Evolutionary conservation across 1,140 invertebrate genomes (phyloP).

Genomic region (Rhagoletis pomonella): DNA sequence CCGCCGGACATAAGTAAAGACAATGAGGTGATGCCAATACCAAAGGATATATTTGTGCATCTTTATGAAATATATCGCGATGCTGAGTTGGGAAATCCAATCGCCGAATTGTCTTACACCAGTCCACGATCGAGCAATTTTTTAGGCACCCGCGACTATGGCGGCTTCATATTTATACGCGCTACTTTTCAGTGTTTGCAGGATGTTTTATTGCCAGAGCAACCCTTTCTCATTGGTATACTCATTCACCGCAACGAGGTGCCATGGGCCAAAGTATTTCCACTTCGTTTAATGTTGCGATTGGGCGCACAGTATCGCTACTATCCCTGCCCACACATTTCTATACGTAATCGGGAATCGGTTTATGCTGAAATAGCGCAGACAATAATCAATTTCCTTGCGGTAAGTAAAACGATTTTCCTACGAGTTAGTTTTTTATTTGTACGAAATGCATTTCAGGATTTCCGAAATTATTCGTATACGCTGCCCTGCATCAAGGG

Average conservation of each 20-base stretch:
- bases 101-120: slow-evolving; percentile 84
- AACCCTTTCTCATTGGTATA: slow-evolving; percentile 87
- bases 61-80: slow-evolving; percentile 86
- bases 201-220: slow-evolving; percentile 83
- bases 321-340: slow-evolving; percentile 90
- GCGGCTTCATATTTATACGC: slow-evolving; percentile 89
- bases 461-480: slow-evolving; percentile 92
- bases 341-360: slow-evolving; percentile 85
- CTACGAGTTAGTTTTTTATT: neutral
- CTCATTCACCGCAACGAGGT: slow-evolving; percentile 91
- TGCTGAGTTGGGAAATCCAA: slow-evolving; percentile 83
- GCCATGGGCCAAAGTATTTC: slow-evolving; percentile 90
- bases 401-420: slow-evolving; percentile 71
- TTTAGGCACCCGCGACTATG: slow-evolving; percentile 87
- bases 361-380: slow-evolving; percentile 93
- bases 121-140: slow-evolving; percentile 79
- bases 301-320: slow-evolving; percentile 91
- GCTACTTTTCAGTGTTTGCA: slow-evolving; percentile 90
- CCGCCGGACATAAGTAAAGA: neutral
- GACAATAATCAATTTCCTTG: slow-evolving; percentile 92
- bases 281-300: slow-evolving; percentile 78
- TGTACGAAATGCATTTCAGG: slow-evolving; percentile 68
- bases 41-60: slow-evolving; percentile 86
- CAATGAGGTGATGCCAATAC: slow-evolving; percentile 79
- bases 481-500: slow-evolving; percentile 86